Percentiles rank a stretch among this genome's conserved stretches.
phyloP scores from a whole-genome alignment of 2,113 vertebrate genomes.

The Excalfactoria chinensis region DNA sequence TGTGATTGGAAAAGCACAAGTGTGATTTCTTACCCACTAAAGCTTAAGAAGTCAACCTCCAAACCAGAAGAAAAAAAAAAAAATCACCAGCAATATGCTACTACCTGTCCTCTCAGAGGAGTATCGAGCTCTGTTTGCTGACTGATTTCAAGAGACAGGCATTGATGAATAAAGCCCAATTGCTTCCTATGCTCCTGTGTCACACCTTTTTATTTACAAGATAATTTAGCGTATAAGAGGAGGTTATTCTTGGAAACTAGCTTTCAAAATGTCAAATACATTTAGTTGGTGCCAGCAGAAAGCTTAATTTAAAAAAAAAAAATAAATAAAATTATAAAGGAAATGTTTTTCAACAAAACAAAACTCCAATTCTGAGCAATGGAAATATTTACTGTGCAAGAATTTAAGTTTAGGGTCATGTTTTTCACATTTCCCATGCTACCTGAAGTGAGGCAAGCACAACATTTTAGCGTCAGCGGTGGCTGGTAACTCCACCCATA shows the following conservation, averaged over 20 bases:
- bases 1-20: background rate
- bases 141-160: slow-evolving; percentile 15
- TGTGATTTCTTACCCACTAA: background rate
- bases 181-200: background rate
- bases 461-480: background rate
- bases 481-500: background rate
- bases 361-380: background rate
- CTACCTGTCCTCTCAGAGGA: background rate
- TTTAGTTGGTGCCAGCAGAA: slow-evolving; percentile 20
- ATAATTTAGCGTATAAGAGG: slow-evolving; percentile 49
- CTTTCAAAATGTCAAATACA: slow-evolving; percentile 41
- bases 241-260: slow-evolving; percentile 47
- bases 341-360: slow-evolving; percentile 6
- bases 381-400: background rate
- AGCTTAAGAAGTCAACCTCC: background rate
- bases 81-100: background rate
- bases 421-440: background rate
- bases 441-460: background rate
- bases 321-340: background rate
- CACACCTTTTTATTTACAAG: slow-evolving; percentile 64
- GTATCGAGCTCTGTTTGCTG: background rate
- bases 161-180: slow-evolving; percentile 28
- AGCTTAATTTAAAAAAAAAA: background rate
- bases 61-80: background rate
- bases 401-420: background rate